Conservation (phyloP, 2,888 invertebrate genomes). For the Quadriops clusia region DNA sequence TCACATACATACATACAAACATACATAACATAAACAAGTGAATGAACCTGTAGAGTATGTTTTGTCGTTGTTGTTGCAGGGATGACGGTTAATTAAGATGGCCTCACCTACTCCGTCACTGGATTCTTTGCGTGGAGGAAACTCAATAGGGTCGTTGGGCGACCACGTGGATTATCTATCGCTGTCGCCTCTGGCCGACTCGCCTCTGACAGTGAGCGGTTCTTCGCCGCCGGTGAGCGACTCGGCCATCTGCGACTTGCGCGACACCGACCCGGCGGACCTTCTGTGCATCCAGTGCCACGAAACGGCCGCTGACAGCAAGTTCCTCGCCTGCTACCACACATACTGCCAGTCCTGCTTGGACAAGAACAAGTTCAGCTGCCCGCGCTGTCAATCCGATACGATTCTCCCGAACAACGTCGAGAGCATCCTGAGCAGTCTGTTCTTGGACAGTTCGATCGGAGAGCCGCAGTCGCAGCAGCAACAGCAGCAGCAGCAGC, state of each 20-base stretch:
- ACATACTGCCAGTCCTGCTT: constrained; percentile 74
- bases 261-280: constrained; percentile 35
- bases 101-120: constrained; percentile 86
- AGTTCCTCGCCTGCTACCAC: constrained; percentile 71
- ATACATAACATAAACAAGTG: no score
- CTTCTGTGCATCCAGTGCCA: constrained; percentile 57
- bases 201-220: constrained; percentile 73
- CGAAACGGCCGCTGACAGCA: constrained; percentile 62
- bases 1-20: no score
- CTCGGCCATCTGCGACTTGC: constrained; percentile 58
- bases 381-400: constrained; percentile 51
- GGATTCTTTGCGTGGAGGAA: constrained; percentile 84
- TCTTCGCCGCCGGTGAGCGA: constrained; percentile 80
- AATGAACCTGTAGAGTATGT: no score
- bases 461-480: constrained; percentile 12
- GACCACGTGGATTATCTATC: constrained; percentile 69
- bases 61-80: constrained; percentile 63
- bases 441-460: constrained; percentile 28
- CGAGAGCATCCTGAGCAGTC: constrained; percentile 37
- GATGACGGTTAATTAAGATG: constrained; percentile 86
- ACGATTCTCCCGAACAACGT: no score
- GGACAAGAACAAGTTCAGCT: constrained; percentile 66
- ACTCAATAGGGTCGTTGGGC: constrained; percentile 77
- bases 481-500: constrained; percentile 12
- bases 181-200: constrained; percentile 46